Conservation (phyloP, 1,140 invertebrate species). For the Drosophila persimilis region DNA sequence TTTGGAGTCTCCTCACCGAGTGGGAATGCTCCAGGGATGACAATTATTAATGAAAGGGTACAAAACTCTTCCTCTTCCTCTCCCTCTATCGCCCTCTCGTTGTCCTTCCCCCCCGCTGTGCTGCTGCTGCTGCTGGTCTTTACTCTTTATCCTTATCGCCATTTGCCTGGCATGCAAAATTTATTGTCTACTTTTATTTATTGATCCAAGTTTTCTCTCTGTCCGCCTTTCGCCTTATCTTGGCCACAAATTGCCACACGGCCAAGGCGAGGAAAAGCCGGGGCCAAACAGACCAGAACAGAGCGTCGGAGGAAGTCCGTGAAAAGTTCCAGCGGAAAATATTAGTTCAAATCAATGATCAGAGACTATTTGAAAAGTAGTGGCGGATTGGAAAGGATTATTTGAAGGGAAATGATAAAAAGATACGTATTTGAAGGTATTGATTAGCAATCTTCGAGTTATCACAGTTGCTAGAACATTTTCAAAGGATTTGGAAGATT, state of each 20-base stretch:
- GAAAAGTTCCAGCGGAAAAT: background rate
- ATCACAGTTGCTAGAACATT: no score
- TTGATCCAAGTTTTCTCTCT: slow-evolving; percentile 43
- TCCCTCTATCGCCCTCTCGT: background rate
- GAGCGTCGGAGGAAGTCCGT: background rate
- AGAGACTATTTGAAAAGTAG: no score
- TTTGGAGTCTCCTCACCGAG: slow-evolving; percentile 12
- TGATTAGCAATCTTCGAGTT: no score
- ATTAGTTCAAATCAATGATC: no score
- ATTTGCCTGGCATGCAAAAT: slow-evolving; percentile 51
- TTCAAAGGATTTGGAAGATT: no score
- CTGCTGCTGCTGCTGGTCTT: background rate
- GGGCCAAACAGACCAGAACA: slow-evolving; percentile 6
- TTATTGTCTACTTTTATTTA: slow-evolving; percentile 64
- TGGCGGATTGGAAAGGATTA: no score
- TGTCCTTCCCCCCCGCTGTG: background rate
- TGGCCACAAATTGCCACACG: slow-evolving; percentile 35
- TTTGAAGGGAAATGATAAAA: no score
- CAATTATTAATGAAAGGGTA: slow-evolving; percentile 71
- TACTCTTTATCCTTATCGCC: slow-evolving; percentile 41
- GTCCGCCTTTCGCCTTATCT: slow-evolving; percentile 36
- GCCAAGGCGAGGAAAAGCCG: no score
- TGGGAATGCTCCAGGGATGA: slow-evolving; percentile 24
- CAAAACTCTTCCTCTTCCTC: slow-evolving; percentile 5
- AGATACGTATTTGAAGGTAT: no score